These are phyloP conservation scores for Stomorhina lunata DNA, from an alignment of 2,888 invertebrate species.

Conservation along the genomic window DNA sequence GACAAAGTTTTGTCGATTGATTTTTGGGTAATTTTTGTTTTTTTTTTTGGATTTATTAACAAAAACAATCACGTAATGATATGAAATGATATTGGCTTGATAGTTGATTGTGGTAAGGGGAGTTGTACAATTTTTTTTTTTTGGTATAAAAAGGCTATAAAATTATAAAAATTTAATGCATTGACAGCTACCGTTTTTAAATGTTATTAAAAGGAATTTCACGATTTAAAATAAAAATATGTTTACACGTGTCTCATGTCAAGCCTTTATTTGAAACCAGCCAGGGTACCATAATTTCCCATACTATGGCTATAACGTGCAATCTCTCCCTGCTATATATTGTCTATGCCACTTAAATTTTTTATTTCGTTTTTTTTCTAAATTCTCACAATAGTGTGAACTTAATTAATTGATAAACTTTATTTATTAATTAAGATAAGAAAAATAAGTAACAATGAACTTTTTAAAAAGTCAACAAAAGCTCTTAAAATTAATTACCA, in stretches of 20 bases:
- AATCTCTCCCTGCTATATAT: too few relatives aligned
- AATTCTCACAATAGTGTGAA: constrained; percentile 46
- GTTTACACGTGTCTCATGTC: not conserved
- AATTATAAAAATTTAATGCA: not conserved
- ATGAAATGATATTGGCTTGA: not conserved
- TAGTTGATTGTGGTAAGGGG: too few relatives aligned
- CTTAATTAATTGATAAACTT: constrained; percentile 59
- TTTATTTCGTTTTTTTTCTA: not conserved
- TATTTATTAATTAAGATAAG: constrained; percentile 48
- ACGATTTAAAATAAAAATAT: not conserved
- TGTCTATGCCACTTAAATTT: not conserved
- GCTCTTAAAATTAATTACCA: not conserved
- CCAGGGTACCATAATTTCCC: not conserved
- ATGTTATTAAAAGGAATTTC: not conserved
- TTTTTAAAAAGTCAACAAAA: not conserved
- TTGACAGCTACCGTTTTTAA: not conserved
- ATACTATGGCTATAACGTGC: too few relatives aligned
- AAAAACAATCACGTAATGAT: constrained; percentile 36
- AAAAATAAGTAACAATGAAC: not conserved
- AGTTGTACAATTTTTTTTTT: not conserved
- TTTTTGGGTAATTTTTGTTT: not conserved
- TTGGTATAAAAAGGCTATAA: not conserved
- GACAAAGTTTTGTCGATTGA: not conserved
- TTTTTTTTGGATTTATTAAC: constrained; percentile 33
- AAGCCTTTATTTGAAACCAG: not conserved